phyloP scores from a whole-genome alignment of 1,140 invertebrate species.

The Pseudomyrmex flavicornis region DNA sequence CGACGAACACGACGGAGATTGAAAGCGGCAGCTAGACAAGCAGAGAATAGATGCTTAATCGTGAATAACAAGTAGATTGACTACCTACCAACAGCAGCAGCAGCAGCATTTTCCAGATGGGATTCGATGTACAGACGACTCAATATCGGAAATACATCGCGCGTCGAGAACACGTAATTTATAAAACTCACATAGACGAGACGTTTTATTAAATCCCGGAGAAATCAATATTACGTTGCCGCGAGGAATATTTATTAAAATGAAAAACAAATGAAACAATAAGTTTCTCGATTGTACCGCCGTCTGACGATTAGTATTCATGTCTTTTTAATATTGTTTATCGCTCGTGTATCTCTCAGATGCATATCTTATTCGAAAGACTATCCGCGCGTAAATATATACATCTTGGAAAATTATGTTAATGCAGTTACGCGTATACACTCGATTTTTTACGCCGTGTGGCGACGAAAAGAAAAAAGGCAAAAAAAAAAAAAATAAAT shows the following conservation, averaged over 20 bases:
- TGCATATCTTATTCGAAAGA: slow-evolving; percentile 20
- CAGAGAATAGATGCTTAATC: slow-evolving; percentile 62
- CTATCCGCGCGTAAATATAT: slow-evolving; percentile 10
- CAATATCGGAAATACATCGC: slow-evolving; percentile 31
- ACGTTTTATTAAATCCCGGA: neutral
- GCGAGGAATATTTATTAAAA: slow-evolving; percentile 28
- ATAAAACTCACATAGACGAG: slow-evolving; percentile 1
- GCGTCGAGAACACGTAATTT: slow-evolving; percentile 1
- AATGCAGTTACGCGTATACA: slow-evolving; percentile 8
- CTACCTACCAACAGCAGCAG: neutral
- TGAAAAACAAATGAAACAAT: neutral
- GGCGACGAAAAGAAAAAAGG: neutral
- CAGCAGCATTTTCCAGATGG: slow-evolving; percentile 6
- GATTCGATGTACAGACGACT: slow-evolving; percentile 30
- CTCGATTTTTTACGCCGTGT: neutral
- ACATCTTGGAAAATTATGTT: slow-evolving; percentile 34
- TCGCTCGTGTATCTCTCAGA: slow-evolving; percentile 10
- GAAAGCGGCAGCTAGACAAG: slow-evolving; percentile 65
- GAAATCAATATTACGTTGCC: slow-evolving; percentile 15
- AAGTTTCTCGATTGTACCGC: neutral
- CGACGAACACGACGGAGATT: slow-evolving; percentile 64
- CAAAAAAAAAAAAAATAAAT: neutral
- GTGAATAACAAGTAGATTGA: slow-evolving; percentile 50
- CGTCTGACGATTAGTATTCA: neutral
- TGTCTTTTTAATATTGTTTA: slow-evolving; percentile 25